phyloP scores from a whole-genome alignment of 2,113 vertebrate species.

The Nerophis ophidion region DNA sequence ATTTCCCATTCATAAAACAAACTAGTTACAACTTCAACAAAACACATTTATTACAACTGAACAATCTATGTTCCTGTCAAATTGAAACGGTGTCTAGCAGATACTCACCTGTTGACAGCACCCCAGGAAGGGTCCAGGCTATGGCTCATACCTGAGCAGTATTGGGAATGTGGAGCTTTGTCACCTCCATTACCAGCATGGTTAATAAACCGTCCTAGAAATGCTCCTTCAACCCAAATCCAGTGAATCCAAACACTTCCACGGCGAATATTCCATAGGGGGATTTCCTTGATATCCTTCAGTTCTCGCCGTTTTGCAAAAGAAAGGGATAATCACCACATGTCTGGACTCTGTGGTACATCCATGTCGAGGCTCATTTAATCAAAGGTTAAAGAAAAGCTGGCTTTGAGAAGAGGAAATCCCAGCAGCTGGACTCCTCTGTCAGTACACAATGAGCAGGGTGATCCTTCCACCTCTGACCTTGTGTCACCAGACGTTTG shows the following conservation, averaged over 20 bases:
- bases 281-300: conserved; percentile 44
- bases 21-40: neutral
- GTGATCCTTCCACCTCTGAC: conserved; percentile 28
- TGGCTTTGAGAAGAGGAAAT: conserved; percentile 10
- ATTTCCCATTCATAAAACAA: neutral
- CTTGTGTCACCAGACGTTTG: conserved; percentile 30
- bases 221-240: conserved; percentile 23
- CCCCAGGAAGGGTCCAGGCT: conserved; percentile 36
- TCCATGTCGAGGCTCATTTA: conserved; percentile 13
- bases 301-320: conserved; percentile 23
- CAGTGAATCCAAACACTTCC: conserved; percentile 24
- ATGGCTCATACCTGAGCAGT: conserved; percentile 47
- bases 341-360: conserved; percentile 22
- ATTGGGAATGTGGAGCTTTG: conserved; percentile 1
- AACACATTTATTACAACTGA: too few relatives aligned
- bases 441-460: neutral
- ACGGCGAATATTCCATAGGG: conserved; percentile 31
- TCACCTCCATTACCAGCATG: conserved; percentile 26
- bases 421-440: conserved; percentile 29
- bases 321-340: conserved; percentile 16
- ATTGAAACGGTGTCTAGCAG: neutral
- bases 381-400: conserved; percentile 30
- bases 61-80: neutral
- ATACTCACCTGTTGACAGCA: conserved; percentile 55
- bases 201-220: conserved; percentile 14